Evolutionary conservation across 2,797 vertebrate species (phyloP), one percentile per base, ranked within the genome.

Genomic region (Lagocephalus sceleratus): DNA sequence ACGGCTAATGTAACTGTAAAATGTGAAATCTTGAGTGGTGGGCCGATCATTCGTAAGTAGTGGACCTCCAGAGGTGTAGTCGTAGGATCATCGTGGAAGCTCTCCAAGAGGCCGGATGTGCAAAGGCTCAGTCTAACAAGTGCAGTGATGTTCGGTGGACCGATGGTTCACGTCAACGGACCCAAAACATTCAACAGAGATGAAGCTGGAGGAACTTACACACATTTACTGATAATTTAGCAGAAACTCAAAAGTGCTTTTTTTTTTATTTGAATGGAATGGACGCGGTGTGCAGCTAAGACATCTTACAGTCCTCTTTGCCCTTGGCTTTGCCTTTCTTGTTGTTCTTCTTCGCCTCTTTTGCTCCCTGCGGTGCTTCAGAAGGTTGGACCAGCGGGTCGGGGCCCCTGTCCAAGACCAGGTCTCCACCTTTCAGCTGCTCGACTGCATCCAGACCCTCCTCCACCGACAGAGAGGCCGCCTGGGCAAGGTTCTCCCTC

Each of bases 251-350:
- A 60, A 73, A 75, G 66, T 75, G 60, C 67, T 29, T 5, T 23
- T 2, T 11, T 29, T 5, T 23, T 2, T 11, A 10, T 14, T 10
- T 12, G 14, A 35, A 35, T 35, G 32, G 14, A 12, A 1, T 35
- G 32, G 32, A 35, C 2, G 23, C 1, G 23, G 7, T 22, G 7
- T 49, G 5, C 26, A 45, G 63, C 68, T 86, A 98, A 0, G 93
- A 93, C 87, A 96, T 60, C 42, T 89, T 85, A 58, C 94, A 98
- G 0, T 98, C 94, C 26, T 97, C 95, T 76, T 92, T 95, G 63
- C 78, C 86, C 76, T 83, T 96, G n/a, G 86, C 83, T 76, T 91
- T 94, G 43, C 85, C 85, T 29, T 68, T 91, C 66, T 84, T 92
- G 48, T 41, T 17, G 23, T 23, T 72, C 60, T 74, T 90, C 71